Percentiles rank a stretch among this genome's conserved stretches.
phyloP scores from a whole-genome alignment of 2,888 invertebrate genomes.

The Pasiphila rectangulata region DNA sequence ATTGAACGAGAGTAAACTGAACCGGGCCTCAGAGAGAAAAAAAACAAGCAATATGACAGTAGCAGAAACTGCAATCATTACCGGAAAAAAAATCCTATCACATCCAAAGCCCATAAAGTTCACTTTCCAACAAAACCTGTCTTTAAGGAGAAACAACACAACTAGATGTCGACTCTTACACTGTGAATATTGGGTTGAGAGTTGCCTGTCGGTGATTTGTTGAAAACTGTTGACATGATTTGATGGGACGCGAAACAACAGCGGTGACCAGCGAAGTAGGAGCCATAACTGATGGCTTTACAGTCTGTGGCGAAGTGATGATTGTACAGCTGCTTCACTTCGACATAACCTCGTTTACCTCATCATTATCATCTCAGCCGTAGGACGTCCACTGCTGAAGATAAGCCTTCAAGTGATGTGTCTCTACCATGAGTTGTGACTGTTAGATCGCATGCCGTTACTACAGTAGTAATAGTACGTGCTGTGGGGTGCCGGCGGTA shows the following conservation, averaged over 20 bases:
- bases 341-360: neutral
- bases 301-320: slow-evolving; percentile 2
- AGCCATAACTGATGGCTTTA: slow-evolving; percentile 38
- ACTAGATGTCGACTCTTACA: too few species aligned
- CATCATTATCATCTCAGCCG: too few species aligned
- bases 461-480: too few species aligned
- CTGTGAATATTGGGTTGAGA: neutral
- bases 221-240: slow-evolving; percentile 28
- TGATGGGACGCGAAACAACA: slow-evolving; percentile 56
- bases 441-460: too few species aligned
- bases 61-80: slow-evolving; percentile 24
- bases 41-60: slow-evolving; percentile 15
- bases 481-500: too few species aligned
- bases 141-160: too few species aligned
- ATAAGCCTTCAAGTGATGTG: too few species aligned
- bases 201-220: neutral
- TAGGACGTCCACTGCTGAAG: too few species aligned
- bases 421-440: too few species aligned
- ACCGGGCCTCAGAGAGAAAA: neutral
- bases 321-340: neutral
- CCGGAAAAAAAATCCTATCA: too few species aligned
- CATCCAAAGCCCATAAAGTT: too few species aligned
- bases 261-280: slow-evolving; percentile 40
- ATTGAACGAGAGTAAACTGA: too few species aligned
- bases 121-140: neutral